Percentiles rank a stretch among this genome's conserved stretches.
phyloP scores from a whole-genome alignment of 2,797 vertebrate genomes.

The Bovichtus diacanthus region DNA sequence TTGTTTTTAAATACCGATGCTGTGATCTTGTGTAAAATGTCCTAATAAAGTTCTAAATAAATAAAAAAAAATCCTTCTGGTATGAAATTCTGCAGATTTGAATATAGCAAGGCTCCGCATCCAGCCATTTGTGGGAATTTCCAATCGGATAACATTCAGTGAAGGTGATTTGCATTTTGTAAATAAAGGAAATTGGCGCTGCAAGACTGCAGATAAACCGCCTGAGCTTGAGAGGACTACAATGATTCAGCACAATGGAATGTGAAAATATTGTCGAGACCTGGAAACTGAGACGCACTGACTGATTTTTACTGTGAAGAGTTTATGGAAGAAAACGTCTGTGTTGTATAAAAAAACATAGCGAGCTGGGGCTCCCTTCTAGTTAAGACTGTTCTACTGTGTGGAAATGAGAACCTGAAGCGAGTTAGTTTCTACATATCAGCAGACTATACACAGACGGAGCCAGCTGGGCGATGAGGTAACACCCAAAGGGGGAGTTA shows the following conservation, averaged over 20 bases:
- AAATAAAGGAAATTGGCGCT: conserved; percentile 29
- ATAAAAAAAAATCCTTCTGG: neutral
- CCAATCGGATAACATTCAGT: neutral
- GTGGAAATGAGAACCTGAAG: neutral
- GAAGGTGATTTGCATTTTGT: conserved; percentile 21
- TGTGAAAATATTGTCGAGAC: conserved; percentile 53
- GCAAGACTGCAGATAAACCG: conserved; percentile 31
- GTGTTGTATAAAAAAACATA: conserved; percentile 2
- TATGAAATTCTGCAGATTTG: neutral
- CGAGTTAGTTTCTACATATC: neutral
- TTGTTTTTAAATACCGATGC: conserved; percentile 33
- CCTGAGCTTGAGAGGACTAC: neutral
- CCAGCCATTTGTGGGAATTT: neutral
- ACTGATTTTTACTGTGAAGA: conserved; percentile 27
- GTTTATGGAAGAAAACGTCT: conserved; percentile 28
- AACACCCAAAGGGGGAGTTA: neutral
- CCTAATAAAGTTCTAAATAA: conserved; percentile 67
- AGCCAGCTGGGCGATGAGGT: neutral
- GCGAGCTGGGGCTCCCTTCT: neutral
- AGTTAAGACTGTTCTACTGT: neutral
- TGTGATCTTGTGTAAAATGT: conserved; percentile 43
- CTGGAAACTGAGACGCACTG: conserved; percentile 14
- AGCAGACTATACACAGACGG: neutral
- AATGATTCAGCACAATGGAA: conserved; percentile 47
- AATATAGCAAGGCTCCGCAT: neutral